Evolutionary conservation across 1,140 invertebrate genomes (phyloP), one percentile per base, ranked within the genome.

Genomic region (Zophobas morio): DNA sequence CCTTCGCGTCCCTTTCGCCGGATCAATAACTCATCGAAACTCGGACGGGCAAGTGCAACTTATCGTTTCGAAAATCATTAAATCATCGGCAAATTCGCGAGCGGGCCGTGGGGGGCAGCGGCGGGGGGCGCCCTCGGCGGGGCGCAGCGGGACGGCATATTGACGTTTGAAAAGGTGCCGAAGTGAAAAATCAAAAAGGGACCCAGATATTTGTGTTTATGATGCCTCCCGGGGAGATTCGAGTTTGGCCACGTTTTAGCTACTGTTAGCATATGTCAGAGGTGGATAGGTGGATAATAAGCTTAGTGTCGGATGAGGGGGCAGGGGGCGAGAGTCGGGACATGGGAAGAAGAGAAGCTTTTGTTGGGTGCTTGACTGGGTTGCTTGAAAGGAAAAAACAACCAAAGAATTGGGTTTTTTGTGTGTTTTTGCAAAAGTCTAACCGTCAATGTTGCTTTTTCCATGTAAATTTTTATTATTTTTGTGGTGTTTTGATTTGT

Each of bases 161-260:
- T 82, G 82, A 84, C 82, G 78, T 81, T 76, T 82, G 81, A 84
- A 82, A 85, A 85, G 84, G 84, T 85, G 84, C 83, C 82, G 84
- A 85, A 84, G 83, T 84, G 84, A 84, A 85, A 85, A 85, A 85
- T 85, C 83, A 85, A 84, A 84, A 83, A 82, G 78, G 79, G 81
- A 80, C 79, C 82, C 72, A 72, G 74, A 81, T 84, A 85, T 84
- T 84, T 84, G 83, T 85, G 84, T 85, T 85, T 85, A 85, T 82
- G 81, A 84, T 83, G 83, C 82, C 79, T 80, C 84, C 84, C 76
- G 78, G 70, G 74, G 82, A 32, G 84, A 83, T 80, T 84, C 83
- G 83, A 85, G 84, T 85, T 84, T 84, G 77, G 83, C 71, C 82
- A 82, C 83, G 84, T 84, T 85, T 83, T 85, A 83, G 84, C 84